Conservation (phyloP, 2,113 vertebrate genomes). For the Triplophysa rosa region DNA sequence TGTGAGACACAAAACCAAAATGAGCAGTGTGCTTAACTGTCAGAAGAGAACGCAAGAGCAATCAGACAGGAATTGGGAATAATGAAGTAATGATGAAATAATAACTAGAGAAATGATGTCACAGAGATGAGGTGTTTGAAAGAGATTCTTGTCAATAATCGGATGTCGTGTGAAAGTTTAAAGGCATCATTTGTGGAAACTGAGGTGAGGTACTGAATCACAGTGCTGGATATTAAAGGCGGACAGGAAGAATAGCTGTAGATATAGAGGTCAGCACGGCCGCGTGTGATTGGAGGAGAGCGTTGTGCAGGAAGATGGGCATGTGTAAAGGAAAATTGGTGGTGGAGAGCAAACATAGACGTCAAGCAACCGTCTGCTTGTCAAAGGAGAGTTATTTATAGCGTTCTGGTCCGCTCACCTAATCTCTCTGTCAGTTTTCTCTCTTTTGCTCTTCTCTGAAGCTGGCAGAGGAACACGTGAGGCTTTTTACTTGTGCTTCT, state of each 20-base stretch:
- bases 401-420: not conserved
- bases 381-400: conserved; percentile 34
- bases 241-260: not conserved
- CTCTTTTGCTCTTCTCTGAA: not conserved
- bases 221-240: not conserved
- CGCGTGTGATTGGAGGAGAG: not conserved
- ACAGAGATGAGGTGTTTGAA: not conserved
- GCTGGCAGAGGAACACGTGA: not conserved
- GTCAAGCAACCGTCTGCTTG: not conserved
- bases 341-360: not conserved
- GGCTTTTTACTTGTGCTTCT: not conserved
- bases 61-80: conserved; percentile 1
- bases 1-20: conserved; percentile 18
- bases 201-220: not conserved
- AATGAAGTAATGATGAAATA: conserved; percentile 18
- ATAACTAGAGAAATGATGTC: not conserved
- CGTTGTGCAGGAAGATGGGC: not conserved
- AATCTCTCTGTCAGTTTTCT: not conserved
- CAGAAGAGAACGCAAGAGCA: conserved; percentile 17
- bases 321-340: not conserved
- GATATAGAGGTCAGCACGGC: conserved; percentile 1
- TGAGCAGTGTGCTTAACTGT: not conserved
- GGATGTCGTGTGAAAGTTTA: not conserved
- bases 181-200: not conserved
- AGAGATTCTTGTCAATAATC: conserved; percentile 4